These are phyloP conservation scores for Epizoanthus illoricatus DNA, from an alignment of 92 coral and sea anemone genomes.

Conservation along the genomic window DNA sequence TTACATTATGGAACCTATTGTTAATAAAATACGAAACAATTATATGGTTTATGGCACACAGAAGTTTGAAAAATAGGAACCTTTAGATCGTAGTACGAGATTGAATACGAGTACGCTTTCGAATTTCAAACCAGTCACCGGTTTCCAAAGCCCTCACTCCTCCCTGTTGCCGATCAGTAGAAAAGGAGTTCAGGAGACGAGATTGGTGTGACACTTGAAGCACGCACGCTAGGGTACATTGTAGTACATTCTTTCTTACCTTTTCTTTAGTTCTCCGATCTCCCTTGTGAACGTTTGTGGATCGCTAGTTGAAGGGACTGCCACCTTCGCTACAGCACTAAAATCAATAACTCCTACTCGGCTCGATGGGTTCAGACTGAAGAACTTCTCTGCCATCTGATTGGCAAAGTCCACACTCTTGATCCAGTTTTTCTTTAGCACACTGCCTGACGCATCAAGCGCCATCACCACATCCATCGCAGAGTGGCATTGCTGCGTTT, in stretches of 20 bases:
- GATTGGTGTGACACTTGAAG: no score
- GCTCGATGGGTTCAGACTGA: slow-evolving; percentile 41
- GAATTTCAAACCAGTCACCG: no score
- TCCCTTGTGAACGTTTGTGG: slow-evolving; percentile 13
- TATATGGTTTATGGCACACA: no score
- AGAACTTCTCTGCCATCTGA: slow-evolving; percentile 38
- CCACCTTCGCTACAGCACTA: slow-evolving; percentile 68
- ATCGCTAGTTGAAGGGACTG: slow-evolving; percentile 52
- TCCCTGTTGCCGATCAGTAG: no score
- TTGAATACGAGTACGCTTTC: no score
- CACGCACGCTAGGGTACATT: no score
- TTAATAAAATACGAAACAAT: no score
- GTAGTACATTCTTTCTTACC: slow-evolving; percentile 33
- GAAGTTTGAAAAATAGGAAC: no score
- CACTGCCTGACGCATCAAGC: slow-evolving; percentile 80
- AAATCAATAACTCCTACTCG: slow-evolving; percentile 70
- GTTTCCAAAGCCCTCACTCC: no score
- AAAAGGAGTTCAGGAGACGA: no score
- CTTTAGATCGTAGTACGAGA: no score
- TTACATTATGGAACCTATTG: no score
- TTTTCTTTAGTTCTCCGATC: slow-evolving; percentile 19
- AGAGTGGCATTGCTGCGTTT: slow-evolving; percentile 33
- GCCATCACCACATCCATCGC: slow-evolving; percentile 56
- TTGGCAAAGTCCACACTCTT: slow-evolving; percentile 57
- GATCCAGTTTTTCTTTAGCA: slow-evolving; percentile 61